phyloP scores from a whole-genome alignment of 2,888 invertebrate species.

The Pristionchus entomophagus region DNA sequence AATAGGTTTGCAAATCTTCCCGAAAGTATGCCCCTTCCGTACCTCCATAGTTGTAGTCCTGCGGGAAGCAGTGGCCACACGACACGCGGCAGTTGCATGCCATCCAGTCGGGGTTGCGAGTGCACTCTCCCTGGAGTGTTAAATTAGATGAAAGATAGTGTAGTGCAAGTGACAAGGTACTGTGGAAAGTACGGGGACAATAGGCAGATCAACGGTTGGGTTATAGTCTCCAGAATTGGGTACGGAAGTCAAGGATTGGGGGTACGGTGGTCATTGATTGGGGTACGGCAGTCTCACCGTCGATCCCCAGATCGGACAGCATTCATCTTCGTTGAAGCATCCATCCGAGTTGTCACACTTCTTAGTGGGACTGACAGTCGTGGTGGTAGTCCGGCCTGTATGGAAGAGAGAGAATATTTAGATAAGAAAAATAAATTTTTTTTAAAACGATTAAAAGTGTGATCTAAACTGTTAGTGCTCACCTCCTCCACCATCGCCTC shows the following conservation, averaged over 20 bases:
- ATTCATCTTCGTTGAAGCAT: conserved; percentile 45
- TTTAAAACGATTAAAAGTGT: too few relatives aligned
- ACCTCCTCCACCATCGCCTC: conserved; percentile 44
- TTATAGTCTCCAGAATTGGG: too few relatives aligned
- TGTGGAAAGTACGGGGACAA: too few relatives aligned
- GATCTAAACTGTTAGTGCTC: not conserved
- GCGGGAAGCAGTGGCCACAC: conserved; percentile 71
- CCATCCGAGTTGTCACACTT: conserved; percentile 38
- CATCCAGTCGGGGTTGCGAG: conserved; percentile 69
- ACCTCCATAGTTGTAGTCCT: conserved; percentile 71
- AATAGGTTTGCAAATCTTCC: too few relatives aligned
- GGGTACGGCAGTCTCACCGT: too few relatives aligned
- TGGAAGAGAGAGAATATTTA: not conserved
- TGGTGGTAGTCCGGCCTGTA: not conserved
- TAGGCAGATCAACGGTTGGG: too few relatives aligned
- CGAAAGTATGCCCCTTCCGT: too few relatives aligned
- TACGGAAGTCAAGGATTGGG: too few relatives aligned
- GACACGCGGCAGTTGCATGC: conserved; percentile 74
- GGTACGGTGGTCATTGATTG: too few relatives aligned
- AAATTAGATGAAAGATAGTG: too few relatives aligned
- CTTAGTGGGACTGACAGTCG: not conserved
- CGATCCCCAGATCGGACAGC: conserved; percentile 42
- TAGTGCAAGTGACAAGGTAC: too few relatives aligned
- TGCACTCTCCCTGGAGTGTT: conserved; percentile 55
- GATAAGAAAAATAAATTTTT: not conserved